Percentiles rank a stretch among this genome's conserved stretches.
These are phyloP conservation scores for Neoascia interrupta DNA, from an alignment of 2,888 invertebrate species.

Conservation along the genomic window DNA sequence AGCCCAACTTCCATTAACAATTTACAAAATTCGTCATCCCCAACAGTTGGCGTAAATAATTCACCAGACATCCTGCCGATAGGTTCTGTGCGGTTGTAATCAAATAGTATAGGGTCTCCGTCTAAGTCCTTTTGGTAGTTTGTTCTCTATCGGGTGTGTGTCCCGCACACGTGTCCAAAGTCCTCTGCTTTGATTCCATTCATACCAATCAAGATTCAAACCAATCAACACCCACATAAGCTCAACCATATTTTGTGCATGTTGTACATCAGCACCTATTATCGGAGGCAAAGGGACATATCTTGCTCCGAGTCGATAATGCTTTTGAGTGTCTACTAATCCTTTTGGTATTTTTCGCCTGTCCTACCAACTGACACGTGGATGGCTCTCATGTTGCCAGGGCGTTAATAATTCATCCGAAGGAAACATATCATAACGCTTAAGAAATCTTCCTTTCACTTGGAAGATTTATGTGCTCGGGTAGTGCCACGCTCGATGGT, in stretches of 20 bases:
- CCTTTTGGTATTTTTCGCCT: slow-evolving; percentile 19
- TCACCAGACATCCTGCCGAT: slow-evolving; percentile 28
- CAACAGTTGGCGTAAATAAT: slow-evolving; percentile 33
- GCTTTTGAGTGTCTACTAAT: slow-evolving; percentile 38
- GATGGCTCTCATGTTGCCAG: background rate
- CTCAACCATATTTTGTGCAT: no score
- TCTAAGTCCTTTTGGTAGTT: background rate
- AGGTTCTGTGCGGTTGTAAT: slow-evolving; percentile 4
- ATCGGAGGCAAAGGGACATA: slow-evolving; percentile 22
- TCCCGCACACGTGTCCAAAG: background rate
- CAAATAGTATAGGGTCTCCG: background rate
- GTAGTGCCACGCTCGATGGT: background rate
- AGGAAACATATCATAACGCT: slow-evolving; percentile 15
- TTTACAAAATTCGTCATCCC: slow-evolving; percentile 54
- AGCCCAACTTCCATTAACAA: slow-evolving; percentile 32
- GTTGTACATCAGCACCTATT: no score
- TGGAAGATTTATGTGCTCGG: slow-evolving; percentile 12
- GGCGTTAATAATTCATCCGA: slow-evolving; percentile 33
- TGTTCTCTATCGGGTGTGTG: background rate
- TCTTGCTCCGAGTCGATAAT: slow-evolving; percentile 1
- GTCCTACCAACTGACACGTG: background rate
- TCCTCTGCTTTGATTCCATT: slow-evolving; percentile 6
- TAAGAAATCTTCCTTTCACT: slow-evolving; percentile 16
- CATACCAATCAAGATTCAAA: slow-evolving; percentile 21
- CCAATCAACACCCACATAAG: slow-evolving; percentile 16